Evolutionary conservation across 2,113 vertebrate species (phyloP).

Genomic region (Amazona guildingii): DNA sequence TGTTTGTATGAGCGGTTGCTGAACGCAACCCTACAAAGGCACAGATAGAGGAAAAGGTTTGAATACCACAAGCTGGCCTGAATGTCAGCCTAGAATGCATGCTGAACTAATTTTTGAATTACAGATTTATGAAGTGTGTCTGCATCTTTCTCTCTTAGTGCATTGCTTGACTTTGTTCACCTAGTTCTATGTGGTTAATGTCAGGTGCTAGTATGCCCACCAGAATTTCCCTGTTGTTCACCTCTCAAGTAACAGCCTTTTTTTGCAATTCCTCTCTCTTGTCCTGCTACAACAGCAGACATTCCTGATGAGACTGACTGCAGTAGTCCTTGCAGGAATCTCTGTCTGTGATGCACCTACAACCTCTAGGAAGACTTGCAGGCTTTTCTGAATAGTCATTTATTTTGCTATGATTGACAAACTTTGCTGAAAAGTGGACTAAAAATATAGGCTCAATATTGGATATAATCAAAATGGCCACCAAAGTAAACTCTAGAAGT

Average conservation of each 20-base stretch:
- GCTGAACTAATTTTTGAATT: background rate
- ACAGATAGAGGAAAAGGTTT: background rate
- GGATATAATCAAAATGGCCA: background rate
- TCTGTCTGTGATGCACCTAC: background rate
- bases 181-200: background rate
- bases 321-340: background rate
- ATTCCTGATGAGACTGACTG: background rate
- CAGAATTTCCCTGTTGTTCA: background rate
- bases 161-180: background rate
- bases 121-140: background rate
- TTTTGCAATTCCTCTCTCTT: background rate
- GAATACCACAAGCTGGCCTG: background rate
- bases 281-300: background rate
- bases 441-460: background rate
- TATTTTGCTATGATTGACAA: background rate
- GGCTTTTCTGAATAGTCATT: background rate
- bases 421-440: background rate
- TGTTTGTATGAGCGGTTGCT: background rate
- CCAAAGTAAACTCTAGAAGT: background rate
- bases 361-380: background rate
- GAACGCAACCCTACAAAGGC: background rate
- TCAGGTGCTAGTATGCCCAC: background rate
- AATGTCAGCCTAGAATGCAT: background rate
- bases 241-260: background rate
- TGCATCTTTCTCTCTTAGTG: background rate